Base-by-base conservation (phyloP, 2,113 vertebrate species). In the Carassius carassius region DNA sequence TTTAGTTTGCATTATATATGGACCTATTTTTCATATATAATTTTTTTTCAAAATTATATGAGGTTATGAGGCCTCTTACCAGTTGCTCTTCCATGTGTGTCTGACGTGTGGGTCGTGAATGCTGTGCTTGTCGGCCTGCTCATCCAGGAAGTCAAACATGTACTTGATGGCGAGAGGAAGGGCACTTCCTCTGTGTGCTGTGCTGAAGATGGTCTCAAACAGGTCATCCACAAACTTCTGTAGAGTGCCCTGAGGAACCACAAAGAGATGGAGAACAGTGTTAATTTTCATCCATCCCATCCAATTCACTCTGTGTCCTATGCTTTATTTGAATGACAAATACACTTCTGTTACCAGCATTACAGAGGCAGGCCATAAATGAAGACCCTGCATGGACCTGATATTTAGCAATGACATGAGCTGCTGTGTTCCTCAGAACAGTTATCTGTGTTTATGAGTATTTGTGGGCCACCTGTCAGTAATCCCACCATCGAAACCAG, bases 81-180 rank as follows among this genome's bases (percentile, higher is more conserved):
- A 99, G 92, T 99, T 99, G 94, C 98, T 99, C 90, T 99, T 99
- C 98, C 98, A 99, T 88, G 98, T 99, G 93, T 99, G 98, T 78
- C 98, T 93, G 81, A 99, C 98, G 0, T 99, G 97, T 0, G 98
- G 98, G 91, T 99, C 98, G 0, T 99, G 97, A 89, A 99, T 99
- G 93, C 93, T 95, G 86, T 99, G 98, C 88, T 97, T 99, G 91
- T 99, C 98, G 0, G 98, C 98, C 92, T 99, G 97, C 91, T 99
- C 98, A 2, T 99, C 98, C 91, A 99, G 93, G 92, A 99, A 99
- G 89, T 99, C 98, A 1, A 99, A 99, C 98, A 99, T 99, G 92
- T 99, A 99, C 86, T 99, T 99, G 93, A 99, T 99, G 90, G 98
- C 98, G 90, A 99, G 94, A 2, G 98, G 98, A 72, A 99, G 95